phyloP scores from a whole-genome alignment of 2,113 vertebrate genomes.

The Vidua macroura region DNA sequence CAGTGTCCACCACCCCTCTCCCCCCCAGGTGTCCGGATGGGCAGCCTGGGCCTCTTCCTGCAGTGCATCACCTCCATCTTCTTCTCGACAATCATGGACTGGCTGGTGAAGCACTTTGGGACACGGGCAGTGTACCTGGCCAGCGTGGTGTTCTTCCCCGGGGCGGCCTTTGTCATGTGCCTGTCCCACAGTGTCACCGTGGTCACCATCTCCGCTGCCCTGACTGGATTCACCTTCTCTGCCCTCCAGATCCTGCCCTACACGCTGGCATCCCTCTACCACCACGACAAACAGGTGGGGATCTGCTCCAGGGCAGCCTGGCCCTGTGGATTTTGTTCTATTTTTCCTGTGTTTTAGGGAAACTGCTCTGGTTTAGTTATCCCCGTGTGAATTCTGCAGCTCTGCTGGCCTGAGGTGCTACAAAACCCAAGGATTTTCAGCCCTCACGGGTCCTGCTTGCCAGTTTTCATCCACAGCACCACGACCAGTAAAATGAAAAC shows the following conservation, averaged over 20 bases:
- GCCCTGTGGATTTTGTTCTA: rapidly evolving
- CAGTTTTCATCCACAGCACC: not conserved
- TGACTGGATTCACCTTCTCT: constrained; percentile 85
- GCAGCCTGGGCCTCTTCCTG: constrained; percentile 87
- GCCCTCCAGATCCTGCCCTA: constrained; percentile 86
- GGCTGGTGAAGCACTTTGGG: constrained; percentile 79
- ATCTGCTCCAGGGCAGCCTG: not conserved
- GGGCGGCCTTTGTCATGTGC: constrained; percentile 77
- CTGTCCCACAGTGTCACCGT: constrained; percentile 76
- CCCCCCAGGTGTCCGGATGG: constrained; percentile 82
- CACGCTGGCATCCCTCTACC: constrained; percentile 84
- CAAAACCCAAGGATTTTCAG: not conserved
- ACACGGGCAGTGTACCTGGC: constrained; percentile 77
- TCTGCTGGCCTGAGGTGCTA: not conserved
- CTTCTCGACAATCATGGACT: constrained; percentile 83
- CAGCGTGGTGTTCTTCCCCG: constrained; percentile 77
- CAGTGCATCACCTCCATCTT: constrained; percentile 83
- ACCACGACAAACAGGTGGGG: constrained; percentile 81
- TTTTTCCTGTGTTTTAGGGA: rapidly evolving
- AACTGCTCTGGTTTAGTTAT: not conserved
- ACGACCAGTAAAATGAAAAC: not conserved
- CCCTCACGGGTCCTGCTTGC: not conserved
- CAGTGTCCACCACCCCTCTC: not conserved
- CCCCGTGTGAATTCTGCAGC: not conserved
- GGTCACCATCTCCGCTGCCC: constrained; percentile 78